Conservation (phyloP, 2,888 invertebrate species). For the Netelia melanura region DNA sequence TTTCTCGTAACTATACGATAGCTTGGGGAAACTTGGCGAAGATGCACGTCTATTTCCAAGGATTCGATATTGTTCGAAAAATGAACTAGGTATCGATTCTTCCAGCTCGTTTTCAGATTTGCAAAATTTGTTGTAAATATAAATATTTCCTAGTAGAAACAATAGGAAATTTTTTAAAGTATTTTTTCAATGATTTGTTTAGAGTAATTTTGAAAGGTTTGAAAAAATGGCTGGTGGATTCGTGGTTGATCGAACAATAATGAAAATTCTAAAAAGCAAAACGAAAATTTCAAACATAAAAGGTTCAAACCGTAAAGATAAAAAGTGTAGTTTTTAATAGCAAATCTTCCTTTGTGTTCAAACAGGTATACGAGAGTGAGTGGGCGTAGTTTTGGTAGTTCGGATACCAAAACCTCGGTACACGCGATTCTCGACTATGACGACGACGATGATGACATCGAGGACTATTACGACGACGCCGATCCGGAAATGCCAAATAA, state of each 20-base stretch:
- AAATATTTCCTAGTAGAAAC: no score
- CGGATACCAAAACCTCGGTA: conserved; percentile 87
- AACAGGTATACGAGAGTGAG: conserved; percentile 83
- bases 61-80: no score
- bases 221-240: not conserved
- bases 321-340: not conserved
- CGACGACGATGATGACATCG: conserved; percentile 85
- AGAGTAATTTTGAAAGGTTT: no score
- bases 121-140: no score
- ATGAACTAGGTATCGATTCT: no score
- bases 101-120: no score
- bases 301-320: conserved; percentile 4
- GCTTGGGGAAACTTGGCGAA: no score
- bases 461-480: conserved; percentile 88
- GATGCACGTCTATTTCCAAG: not conserved
- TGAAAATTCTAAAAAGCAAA: not conserved
- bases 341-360: conserved; percentile 21
- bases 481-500: conserved; percentile 80
- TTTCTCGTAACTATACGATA: not conserved
- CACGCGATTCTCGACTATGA: conserved; percentile 92
- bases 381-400: conserved; percentile 76
- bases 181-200: no score
- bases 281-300: conserved; percentile 14
- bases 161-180: no score
- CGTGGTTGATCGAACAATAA: not conserved